Base-by-base conservation (phyloP, 2,113 vertebrate genomes). In the Pollimyrus isidori region DNA sequence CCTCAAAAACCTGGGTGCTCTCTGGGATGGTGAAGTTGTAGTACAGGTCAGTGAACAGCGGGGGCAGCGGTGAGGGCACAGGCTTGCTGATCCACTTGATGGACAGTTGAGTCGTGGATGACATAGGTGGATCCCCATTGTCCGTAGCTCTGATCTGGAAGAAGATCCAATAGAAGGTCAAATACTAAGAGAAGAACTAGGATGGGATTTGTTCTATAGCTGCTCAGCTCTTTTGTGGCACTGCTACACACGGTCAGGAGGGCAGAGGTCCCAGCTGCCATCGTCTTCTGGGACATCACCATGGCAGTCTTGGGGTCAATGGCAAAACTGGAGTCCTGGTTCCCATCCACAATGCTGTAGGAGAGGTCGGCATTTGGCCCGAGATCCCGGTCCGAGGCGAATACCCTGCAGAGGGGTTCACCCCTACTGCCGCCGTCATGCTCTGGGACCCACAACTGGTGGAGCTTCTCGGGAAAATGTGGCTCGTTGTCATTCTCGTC, bases 401-500 rank as follows among this genome's bases (percentile, higher is more conserved):
- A 97, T 30, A 97, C 97, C 80, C 98, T 96, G 93, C 99, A 99
- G 91, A 99, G 96, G 0, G 97, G 97, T 58, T 99, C 97, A 1
- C 98, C 97, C 7, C 97, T 96, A 90, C 97, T 98, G 94, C 97
- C 98, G 5, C 97, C 96, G 91, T 98, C 98, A 35, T 98, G 96
- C 88, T 99, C 98, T 0, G 97, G 97, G 90, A 99, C 92, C 90
- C 97, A 97, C 95, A 99, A 95, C 92, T 98, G 97, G 91, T 99
- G 99, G 62, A 96, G 96, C 62, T 97, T 97, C 92, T 99, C 97
- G 0, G 97, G 96, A 92, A 99, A 99, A 92, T 97, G 96, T 0
- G 98, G 98, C 0, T 96, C 96, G 93, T 99, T 99, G 93, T 99
- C 98, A 26, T 99, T 99, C 93, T 99, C 97, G 90, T 99, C 98